A percentile compares a stretch with the other conserved stretches of the same genome.
Conservation (phyloP, 2,888 invertebrate genomes). For the Cybosia mesomella region DNA sequence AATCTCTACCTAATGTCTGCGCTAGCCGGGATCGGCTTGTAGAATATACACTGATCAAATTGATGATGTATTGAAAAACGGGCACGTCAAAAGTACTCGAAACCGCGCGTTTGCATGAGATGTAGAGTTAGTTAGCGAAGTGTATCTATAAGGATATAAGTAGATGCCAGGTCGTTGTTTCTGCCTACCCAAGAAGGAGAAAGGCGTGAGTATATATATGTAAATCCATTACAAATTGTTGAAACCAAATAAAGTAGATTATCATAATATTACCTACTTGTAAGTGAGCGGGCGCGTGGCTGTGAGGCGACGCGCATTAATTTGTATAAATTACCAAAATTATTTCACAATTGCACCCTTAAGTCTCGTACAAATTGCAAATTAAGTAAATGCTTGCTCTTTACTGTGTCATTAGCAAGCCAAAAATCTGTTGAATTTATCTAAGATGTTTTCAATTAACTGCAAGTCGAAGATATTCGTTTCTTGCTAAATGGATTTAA, state of each 20-base stretch:
- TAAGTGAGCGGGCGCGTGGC: constrained; percentile 28
- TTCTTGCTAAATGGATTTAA: not conserved
- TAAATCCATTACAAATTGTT: not conserved
- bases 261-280: constrained; percentile 44
- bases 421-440: not conserved
- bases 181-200: not conserved
- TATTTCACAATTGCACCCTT: constrained; percentile 20
- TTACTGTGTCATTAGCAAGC: not conserved
- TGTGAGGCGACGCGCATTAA: constrained; percentile 52
- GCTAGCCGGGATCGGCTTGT: too few species aligned
- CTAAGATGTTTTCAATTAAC: not conserved
- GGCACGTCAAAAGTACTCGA: not conserved
- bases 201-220: not conserved
- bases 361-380: constrained; percentile 58
- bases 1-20: too few species aligned
- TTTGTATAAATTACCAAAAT: constrained; percentile 58
- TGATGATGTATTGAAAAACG: not conserved
- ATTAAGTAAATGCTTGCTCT: constrained; percentile 40
- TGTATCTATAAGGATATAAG: not conserved
- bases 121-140: not conserved
- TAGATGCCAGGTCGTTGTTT: too few species aligned
- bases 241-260: constrained; percentile 40
- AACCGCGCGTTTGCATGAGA: not conserved
- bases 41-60: too few species aligned
- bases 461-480: too few species aligned